Evolutionary conservation across 1,140 invertebrate genomes (phyloP).

Genomic region (Euwallacea fornicatus): DNA sequence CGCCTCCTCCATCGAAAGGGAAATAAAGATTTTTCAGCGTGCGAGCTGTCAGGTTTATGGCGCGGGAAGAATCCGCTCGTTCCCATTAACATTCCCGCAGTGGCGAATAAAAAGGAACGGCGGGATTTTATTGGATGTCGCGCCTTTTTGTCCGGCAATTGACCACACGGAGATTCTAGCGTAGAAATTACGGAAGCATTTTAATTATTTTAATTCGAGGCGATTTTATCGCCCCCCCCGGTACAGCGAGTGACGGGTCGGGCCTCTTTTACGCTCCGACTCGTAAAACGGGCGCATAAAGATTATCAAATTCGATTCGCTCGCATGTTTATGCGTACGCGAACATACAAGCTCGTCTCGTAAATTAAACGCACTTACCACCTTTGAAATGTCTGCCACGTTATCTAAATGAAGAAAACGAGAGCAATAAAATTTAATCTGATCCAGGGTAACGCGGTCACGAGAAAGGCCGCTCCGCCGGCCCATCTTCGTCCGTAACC

Average conservation of each 20-base stretch:
- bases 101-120: conserved; percentile 18
- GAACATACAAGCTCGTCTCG: neutral
- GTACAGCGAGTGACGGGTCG: neutral
- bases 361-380: neutral
- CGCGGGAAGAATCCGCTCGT: conserved; percentile 13
- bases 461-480: too few species aligned
- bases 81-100: conserved; percentile 19
- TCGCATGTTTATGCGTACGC: neutral
- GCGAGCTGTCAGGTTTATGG: conserved; percentile 1
- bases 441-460: neutral
- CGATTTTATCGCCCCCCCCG: neutral
- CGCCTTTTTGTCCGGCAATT: conserved; percentile 13
- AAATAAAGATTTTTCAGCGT: conserved; percentile 10
- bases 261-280: neutral
- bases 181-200: conserved; percentile 20
- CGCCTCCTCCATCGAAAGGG: neutral
- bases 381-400: too few species aligned
- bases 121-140: conserved; percentile 18
- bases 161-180: conserved; percentile 19
- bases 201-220: conserved; percentile 17
- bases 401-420: conserved; percentile 25
- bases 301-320: conserved; percentile 1
- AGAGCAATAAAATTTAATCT: conserved; percentile 29
- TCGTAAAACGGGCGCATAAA: neutral
- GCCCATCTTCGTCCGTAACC: too few species aligned